Percentiles rank a stretch among this genome's conserved stretches.
Evolutionary conservation across 2,888 invertebrate species (phyloP).

Genomic region (Brachylomia viminalis): DNA sequence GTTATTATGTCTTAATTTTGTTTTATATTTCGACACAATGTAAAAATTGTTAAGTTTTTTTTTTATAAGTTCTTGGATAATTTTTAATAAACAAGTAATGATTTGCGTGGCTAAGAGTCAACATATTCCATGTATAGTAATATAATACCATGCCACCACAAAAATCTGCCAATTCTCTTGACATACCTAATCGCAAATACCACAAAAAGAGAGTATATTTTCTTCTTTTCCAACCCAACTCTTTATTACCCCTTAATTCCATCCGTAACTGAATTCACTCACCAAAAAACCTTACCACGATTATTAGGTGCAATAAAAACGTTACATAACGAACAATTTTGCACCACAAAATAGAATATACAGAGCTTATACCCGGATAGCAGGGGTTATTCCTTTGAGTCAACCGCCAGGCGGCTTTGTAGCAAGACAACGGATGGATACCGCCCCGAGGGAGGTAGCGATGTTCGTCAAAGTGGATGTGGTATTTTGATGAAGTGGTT

Average conservation of each 20-base stretch:
- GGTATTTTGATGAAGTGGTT: slow-evolving; percentile 41
- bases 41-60: no score
- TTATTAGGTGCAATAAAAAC: slow-evolving; percentile 45
- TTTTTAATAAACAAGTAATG: not conserved
- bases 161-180: not conserved
- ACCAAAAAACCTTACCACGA: slow-evolving; percentile 20
- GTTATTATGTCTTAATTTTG: no score
- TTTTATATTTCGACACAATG: no score
- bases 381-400: slow-evolving; percentile 73
- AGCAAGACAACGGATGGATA: slow-evolving; percentile 66
- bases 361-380: slow-evolving; percentile 61
- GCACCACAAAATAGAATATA: slow-evolving; percentile 59
- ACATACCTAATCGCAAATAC: not conserved
- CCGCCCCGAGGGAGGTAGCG: slow-evolving; percentile 61
- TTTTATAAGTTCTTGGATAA: no score
- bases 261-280: not conserved
- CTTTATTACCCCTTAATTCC: not conserved
- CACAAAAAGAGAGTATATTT: not conserved
- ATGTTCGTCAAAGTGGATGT: slow-evolving; percentile 54
- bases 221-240: not conserved
- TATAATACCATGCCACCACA: not conserved
- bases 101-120: not conserved
- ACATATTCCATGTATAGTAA: not conserved
- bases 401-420: slow-evolving; percentile 69
- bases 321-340: slow-evolving; percentile 50